These are phyloP conservation scores for Hemicrepidius hirtus DNA, from an alignment of 2,888 invertebrate species.

Conservation along the genomic window DNA sequence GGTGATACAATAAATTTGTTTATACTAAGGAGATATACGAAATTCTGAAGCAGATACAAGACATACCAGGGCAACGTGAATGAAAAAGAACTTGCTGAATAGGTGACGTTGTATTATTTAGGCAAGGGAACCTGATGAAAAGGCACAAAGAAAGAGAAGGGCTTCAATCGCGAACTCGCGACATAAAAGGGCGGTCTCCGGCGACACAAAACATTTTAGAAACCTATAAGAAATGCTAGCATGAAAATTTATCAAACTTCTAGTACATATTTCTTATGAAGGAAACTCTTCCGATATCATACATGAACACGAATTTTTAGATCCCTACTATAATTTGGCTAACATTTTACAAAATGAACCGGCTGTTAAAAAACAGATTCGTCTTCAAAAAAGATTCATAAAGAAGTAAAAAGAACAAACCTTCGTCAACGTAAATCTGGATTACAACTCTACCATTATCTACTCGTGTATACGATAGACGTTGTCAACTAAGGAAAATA, in stretches of 20 bases:
- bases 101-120: conserved; percentile 42
- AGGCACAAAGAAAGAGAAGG: conserved; percentile 52
- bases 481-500: background rate
- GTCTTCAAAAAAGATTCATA: too few relatives aligned
- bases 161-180: conserved; percentile 55
- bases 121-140: conserved; percentile 47
- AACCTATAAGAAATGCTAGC: conserved; percentile 46
- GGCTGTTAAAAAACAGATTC: too few relatives aligned
- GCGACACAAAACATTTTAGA: conserved; percentile 54
- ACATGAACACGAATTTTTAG: conserved; percentile 5
- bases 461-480: background rate
- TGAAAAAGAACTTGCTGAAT: conserved; percentile 49
- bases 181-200: conserved; percentile 50
- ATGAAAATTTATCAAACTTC: conserved; percentile 51
- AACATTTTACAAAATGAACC: too few relatives aligned
- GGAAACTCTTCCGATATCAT: conserved; percentile 21
- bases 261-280: conserved; percentile 34
- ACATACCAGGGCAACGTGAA: conserved; percentile 26
- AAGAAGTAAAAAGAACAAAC: background rate
- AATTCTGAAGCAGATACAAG: conserved; percentile 15
- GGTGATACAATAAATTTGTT: conserved; percentile 25
- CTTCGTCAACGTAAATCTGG: background rate
- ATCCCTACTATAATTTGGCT: background rate
- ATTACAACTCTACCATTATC: background rate
- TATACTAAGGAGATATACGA: conserved; percentile 28